Base-by-base conservation (phyloP, 2,797 vertebrate species). In the Australoheros facetus region DNA sequence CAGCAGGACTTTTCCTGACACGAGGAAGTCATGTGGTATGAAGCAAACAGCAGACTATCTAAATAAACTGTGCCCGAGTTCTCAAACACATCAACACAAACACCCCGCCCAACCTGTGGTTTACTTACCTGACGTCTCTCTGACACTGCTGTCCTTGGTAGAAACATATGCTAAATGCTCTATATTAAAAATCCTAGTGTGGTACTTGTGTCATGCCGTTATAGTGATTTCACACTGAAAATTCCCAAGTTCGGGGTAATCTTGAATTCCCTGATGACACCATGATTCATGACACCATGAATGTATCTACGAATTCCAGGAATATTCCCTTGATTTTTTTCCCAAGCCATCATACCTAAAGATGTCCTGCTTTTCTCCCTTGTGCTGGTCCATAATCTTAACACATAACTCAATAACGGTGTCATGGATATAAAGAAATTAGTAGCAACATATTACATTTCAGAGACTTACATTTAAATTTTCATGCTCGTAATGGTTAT, bases 51-150 rank as follows among this genome's bases (percentile, higher is more conserved):
- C 9, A 28, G 5, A 79, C 39, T 75, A 45, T 42, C 8, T n/a
- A 77, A 84, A 75, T 37, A 73, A 69, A 69, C 26, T 30, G 53
- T n/a, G 42, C 45, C 23, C 0, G 26, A 69, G 42, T 54, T 73
- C 4, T 37, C 10, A 73, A 71, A 78, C 72, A 75, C 45, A 57
- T 34, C 56, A 62, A 81, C 19, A 71, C 32, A 56, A 51, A 58
- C 28, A 77, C 64, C 54, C 54, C 60, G 71, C 17, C 80, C 78
- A 73, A 54, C 54, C 34, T 62, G 32, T 39, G 19, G 59, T 77
- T 73, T 45, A 56, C 23, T 45, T 70, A 42, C 39, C 37, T 19
- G 45, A n/a, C 48, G 79, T 17, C 13, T 74, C 26, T 60, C 5
- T n/a, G 16, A 51, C 23, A 59, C 3, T 21, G 13, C 12, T 51